Conservation (phyloP, 53 echinoderm and acorn worm species). For the Zoroaster sp. region DNA sequence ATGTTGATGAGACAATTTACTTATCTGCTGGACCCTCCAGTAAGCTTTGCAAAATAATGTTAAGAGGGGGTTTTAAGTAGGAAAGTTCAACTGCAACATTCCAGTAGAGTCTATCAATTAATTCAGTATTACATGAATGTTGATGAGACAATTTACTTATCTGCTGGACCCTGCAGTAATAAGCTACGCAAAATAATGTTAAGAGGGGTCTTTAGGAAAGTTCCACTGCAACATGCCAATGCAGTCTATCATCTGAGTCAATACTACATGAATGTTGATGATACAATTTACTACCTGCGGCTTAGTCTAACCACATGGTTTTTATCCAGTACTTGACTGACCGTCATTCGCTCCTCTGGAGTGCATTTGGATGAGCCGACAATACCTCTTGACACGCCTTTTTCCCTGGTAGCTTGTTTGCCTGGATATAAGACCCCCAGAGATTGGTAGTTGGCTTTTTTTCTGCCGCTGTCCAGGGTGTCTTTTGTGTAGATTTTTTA, state of each 20-base stretch:
- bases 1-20: too few species aligned
- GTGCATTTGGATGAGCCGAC: neutral
- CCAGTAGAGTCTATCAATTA: neutral
- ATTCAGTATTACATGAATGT: neutral
- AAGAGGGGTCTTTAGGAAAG: neutral
- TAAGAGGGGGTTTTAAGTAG: too few species aligned
- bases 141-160: neutral
- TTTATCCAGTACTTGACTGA: neutral
- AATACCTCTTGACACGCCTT: neutral
- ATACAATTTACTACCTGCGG: neutral
- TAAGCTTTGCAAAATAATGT: too few species aligned
- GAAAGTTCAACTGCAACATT: too few species aligned
- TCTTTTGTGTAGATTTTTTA: neutral
- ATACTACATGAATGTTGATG: neutral
- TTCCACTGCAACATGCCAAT: neutral
- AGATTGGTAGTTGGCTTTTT: neutral
- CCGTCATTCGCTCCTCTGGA: neutral
- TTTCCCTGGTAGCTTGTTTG: neutral
- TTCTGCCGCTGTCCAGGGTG: neutral
- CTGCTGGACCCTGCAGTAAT: neutral
- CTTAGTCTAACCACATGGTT: neutral
- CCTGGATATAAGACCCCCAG: neutral
- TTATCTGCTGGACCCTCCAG: too few species aligned
- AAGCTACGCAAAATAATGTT: neutral
- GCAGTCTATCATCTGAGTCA: neutral